These are phyloP conservation scores for Falco berigora DNA, from an alignment of 2,797 vertebrate genomes.

Conservation along the genomic window DNA sequence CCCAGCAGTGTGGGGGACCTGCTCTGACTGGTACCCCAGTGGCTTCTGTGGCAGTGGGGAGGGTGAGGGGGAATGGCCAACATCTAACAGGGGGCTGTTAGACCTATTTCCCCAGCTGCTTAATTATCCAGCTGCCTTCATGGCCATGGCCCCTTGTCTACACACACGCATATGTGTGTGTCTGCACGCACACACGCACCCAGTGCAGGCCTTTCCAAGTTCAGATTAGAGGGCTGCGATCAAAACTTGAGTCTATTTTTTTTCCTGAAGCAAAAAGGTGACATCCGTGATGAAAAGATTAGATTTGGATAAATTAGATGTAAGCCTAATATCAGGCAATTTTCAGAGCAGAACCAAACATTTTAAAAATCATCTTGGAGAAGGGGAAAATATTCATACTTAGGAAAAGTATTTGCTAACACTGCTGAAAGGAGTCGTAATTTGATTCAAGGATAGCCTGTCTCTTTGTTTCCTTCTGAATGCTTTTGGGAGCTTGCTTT, in stretches of 20 bases:
- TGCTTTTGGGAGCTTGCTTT: background rate
- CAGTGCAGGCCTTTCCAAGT: background rate
- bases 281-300: background rate
- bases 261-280: background rate
- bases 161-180: fast-evolving
- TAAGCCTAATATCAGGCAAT: background rate
- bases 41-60: background rate
- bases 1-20: background rate
- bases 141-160: background rate
- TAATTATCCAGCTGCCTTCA: fast-evolving
- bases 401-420: background rate
- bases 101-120: background rate
- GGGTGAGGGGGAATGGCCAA: background rate
- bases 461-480: background rate
- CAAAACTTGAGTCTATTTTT: background rate
- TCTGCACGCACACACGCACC: background rate
- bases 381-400: background rate
- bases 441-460: background rate
- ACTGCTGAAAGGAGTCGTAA: background rate
- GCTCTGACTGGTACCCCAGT: fast-evolving
- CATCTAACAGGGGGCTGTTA: background rate
- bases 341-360: background rate
- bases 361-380: background rate
- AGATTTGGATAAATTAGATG: background rate
- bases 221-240: background rate